phyloP scores from a whole-genome alignment of 2,113 vertebrate species.

The Calidris pugnax region DNA sequence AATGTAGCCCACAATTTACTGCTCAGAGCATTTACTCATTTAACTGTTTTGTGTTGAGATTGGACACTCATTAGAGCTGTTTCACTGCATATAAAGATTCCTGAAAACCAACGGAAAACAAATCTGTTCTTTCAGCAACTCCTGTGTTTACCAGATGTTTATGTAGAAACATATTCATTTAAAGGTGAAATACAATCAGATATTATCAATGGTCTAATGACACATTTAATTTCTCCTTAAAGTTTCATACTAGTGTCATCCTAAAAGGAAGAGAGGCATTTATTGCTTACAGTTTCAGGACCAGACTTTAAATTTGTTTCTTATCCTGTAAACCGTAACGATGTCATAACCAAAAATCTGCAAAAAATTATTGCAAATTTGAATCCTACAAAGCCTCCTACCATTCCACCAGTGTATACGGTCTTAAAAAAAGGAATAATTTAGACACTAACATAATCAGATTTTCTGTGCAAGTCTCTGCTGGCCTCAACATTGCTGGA shows the following conservation, averaged over 20 bases:
- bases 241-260: background rate
- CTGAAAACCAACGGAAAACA: background rate
- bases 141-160: background rate
- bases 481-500: background rate
- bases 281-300: background rate
- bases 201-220: background rate
- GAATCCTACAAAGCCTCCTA: background rate
- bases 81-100: conserved; percentile 10
- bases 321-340: background rate
- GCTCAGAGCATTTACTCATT: conserved; percentile 17
- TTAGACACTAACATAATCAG: background rate
- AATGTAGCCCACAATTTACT: conserved; percentile 49
- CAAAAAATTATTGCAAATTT: background rate
- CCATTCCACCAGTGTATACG: rapidly evolving
- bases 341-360: background rate
- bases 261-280: background rate
- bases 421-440: background rate
- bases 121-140: background rate
- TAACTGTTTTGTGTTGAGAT: conserved; percentile 38
- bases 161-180: background rate
- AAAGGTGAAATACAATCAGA: background rate
- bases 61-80: background rate
- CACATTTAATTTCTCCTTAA: background rate
- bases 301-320: background rate
- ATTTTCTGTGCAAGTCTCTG: background rate